Evolutionary conservation across 2,797 vertebrate genomes (phyloP).

Genomic region (Tragopan temminckii): DNA sequence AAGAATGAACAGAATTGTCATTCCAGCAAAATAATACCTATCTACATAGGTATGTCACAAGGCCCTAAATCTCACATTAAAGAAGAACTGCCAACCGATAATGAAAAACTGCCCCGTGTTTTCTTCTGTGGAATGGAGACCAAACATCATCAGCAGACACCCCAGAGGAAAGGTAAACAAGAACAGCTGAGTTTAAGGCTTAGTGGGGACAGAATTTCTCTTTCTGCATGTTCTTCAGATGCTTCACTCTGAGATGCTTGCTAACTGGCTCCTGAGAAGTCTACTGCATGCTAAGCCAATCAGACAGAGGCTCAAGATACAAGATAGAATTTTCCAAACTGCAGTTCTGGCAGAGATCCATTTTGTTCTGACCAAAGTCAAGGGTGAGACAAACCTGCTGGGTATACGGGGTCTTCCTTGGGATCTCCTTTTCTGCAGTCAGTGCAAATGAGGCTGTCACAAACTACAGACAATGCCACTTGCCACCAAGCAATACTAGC

Average conservation of each 20-base stretch:
- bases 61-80: background rate
- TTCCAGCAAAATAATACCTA: background rate
- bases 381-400: background rate
- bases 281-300: background rate
- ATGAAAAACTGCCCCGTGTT: background rate
- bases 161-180: background rate
- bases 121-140: background rate
- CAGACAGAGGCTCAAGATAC: background rate
- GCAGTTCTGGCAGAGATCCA: background rate
- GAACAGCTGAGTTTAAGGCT: background rate
- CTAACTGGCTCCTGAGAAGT: background rate
- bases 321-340: background rate
- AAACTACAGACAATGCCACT: background rate
- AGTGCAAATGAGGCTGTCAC: accelerated
- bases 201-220: background rate
- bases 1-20: background rate
- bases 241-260: background rate
- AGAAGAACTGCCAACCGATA: background rate
- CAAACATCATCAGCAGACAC: background rate
- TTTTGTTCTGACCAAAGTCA: background rate
- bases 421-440: background rate
- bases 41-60: background rate
- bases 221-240: background rate
- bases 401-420: background rate
- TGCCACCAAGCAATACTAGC: background rate